Percentiles rank a stretch among this genome's conserved stretches.
These are phyloP conservation scores for Leucozona laternaria DNA, from an alignment of 2,888 invertebrate species.

Conservation along the genomic window DNA sequence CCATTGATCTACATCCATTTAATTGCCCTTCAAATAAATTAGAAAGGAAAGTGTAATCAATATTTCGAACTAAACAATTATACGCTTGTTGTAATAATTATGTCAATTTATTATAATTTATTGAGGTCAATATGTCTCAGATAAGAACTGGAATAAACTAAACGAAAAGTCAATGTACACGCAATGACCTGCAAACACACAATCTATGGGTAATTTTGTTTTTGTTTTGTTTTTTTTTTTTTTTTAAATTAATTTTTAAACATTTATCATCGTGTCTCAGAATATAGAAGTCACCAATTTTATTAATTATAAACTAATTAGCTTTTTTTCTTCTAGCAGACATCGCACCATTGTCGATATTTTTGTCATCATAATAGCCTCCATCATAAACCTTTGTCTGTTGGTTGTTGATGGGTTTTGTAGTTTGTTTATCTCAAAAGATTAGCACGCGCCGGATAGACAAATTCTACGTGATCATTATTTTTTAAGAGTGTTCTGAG, in stretches of 20 bases:
- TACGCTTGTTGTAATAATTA: not conserved
- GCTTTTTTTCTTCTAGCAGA: slow-evolving; percentile 27
- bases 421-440: slow-evolving; percentile 22
- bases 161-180: slow-evolving; percentile 41
- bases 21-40: slow-evolving; percentile 5
- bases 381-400: not conserved
- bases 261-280: slow-evolving; percentile 38
- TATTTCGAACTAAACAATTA: not conserved
- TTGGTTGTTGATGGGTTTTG: not conserved
- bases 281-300: slow-evolving; percentile 16
- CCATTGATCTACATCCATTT: not conserved
- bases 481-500: not conserved
- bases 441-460: slow-evolving; percentile 66
- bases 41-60: slow-evolving; percentile 9
- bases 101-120: slow-evolving; percentile 55
- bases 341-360: slow-evolving; percentile 16
- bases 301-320: slow-evolving; percentile 74
- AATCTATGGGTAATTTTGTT: slow-evolving; percentile 28
- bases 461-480: slow-evolving; percentile 45
- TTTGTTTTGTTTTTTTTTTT: not conserved
- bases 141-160: slow-evolving; percentile 54
- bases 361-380: slow-evolving; percentile 8
- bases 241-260: not conserved
- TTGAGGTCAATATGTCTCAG: slow-evolving; percentile 65
- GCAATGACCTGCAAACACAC: slow-evolving; percentile 62